Evolutionary conservation across 2,797 vertebrate genomes (phyloP).

Genomic region (Novumbra hubbsi): DNA sequence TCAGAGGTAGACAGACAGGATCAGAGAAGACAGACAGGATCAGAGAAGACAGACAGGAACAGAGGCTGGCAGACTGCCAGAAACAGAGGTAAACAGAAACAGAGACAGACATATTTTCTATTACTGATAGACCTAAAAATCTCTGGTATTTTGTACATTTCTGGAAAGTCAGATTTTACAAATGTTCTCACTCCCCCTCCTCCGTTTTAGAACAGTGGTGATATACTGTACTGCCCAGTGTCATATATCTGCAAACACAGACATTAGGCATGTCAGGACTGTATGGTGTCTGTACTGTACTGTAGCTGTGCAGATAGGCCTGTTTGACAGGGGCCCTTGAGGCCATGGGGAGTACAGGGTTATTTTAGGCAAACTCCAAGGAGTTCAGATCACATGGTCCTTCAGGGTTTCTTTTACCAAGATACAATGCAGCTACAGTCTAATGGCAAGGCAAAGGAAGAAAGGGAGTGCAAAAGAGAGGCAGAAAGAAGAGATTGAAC

Average conservation of each 20-base stretch:
- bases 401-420: constrained; percentile 71
- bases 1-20: neutral
- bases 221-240: neutral
- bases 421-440: constrained; percentile 76
- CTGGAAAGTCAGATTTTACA: constrained; percentile 29
- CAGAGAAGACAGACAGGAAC: too few relatives aligned
- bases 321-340: constrained; percentile 37
- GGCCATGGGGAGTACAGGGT: constrained; percentile 33
- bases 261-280: constrained; percentile 3
- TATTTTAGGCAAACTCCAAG: constrained; percentile 66
- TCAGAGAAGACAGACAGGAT: too few relatives aligned
- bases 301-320: neutral
- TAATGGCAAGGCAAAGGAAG: constrained; percentile 20
- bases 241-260: neutral
- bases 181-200: constrained; percentile 11
- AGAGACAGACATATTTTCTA: too few relatives aligned
- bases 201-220: neutral
- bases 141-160: constrained; percentile 16
- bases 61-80: too few relatives aligned
- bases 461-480: constrained; percentile 13
- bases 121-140: too few relatives aligned
- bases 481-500: constrained; percentile 20
- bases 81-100: too few relatives aligned
- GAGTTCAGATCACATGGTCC: constrained; percentile 70
- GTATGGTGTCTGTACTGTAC: too few relatives aligned